Evolutionary conservation across 2,113 vertebrate species (phyloP).

Genomic region (Otus sunia): DNA sequence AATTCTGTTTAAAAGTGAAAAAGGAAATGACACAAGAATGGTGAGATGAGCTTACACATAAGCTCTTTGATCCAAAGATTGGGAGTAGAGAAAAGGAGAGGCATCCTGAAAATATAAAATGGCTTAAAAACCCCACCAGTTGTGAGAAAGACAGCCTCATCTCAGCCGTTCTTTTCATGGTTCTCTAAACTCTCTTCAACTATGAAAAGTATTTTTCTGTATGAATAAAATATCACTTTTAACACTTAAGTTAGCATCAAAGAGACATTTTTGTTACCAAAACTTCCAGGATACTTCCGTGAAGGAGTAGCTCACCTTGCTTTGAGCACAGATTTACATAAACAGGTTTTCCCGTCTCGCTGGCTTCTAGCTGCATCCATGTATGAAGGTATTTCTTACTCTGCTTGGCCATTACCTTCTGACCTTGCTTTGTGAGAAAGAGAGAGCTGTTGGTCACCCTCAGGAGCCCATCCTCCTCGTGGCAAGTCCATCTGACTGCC

Average conservation of each 20-base stretch:
- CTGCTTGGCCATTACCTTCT: slow-evolving; percentile 72
- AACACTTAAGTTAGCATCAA: neutral
- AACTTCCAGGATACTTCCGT: neutral
- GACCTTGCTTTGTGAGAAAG: slow-evolving; percentile 83
- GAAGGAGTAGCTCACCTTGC: slow-evolving; percentile 78
- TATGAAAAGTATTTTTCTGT: neutral
- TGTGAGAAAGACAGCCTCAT: neutral
- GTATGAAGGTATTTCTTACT: slow-evolving; percentile 77
- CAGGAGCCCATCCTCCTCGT: slow-evolving; percentile 71
- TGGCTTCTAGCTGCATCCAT: slow-evolving; percentile 80
- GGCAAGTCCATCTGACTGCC: slow-evolving; percentile 84
- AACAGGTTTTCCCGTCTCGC: slow-evolving; percentile 59
- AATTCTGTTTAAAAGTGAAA: neutral
- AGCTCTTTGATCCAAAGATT: neutral
- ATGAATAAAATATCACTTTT: neutral
- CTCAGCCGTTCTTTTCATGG: neutral
- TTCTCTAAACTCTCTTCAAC: neutral
- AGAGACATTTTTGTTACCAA: neutral
- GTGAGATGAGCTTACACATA: neutral
- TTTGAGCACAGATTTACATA: slow-evolving; percentile 75
- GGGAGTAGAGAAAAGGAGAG: neutral
- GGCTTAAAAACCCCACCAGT: neutral
- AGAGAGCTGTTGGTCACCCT: slow-evolving; percentile 76
- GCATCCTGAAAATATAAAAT: neutral
- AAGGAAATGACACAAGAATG: neutral